Base-by-base conservation (phyloP, 2,888 invertebrate genomes). In the Chrysolina oricalcia region DNA sequence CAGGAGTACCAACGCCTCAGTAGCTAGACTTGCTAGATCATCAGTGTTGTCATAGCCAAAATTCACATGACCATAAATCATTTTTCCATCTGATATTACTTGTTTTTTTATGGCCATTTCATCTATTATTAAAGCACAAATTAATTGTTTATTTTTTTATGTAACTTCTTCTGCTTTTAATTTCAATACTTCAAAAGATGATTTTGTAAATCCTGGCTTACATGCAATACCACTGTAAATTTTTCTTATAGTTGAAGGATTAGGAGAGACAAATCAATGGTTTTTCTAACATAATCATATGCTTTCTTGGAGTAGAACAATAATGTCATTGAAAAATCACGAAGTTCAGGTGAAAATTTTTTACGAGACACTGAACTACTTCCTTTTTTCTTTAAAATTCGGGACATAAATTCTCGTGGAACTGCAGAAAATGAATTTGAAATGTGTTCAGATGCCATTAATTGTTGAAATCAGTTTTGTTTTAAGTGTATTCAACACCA, bases 281-380 rank as follows among this genome's bases (percentile, higher is more conserved):
- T 68, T 56, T 40, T 67, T 46, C 75, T 1, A 3, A 78, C 73
- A 75, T 65, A 73, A 46, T 78, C 70, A 71, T 78, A 77, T 41
- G 76, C 76, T 63, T 76, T 78, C 1, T 27, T 40, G 0, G 76
- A 78, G 66, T 75, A 76, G 46, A 78, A 76, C 27, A 74, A 73
- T 43, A 76, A 62, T 11, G 74, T 76, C 17, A 53, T 46, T 4
- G 78, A 73, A 73, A 78, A 78, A 13, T 69, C 48, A 63, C 73
- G 41, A 15, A 78, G 59, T 46, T 64, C 67, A 27, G 66, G 66
- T 2, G 66, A 21, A 66, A 9, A 66, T 46, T 66, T 13, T 23
- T 1, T 2, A 35, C 66, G 66, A 21, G 48, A 48, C 15, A 48
- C 10, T 48, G 15, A 21, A 21, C 23, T 46, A n/a, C 21, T 46